phyloP scores from a whole-genome alignment of 2,888 invertebrate genomes.

The Eulithis prunata region DNA sequence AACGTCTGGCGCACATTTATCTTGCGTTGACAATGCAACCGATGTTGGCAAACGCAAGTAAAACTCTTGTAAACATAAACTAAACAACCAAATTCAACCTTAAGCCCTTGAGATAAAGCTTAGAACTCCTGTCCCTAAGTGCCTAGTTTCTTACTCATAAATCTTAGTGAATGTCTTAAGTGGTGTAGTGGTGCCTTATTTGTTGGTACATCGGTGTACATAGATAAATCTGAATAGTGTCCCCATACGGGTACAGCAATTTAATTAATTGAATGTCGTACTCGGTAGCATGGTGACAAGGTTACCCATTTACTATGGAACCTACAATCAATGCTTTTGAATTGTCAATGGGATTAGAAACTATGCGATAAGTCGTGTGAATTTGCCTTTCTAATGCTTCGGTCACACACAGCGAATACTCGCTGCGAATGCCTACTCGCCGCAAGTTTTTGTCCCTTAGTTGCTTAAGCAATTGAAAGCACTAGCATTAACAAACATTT shows the following conservation, averaged over 20 bases:
- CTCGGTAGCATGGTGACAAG: conserved; percentile 32
- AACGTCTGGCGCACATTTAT: conserved; percentile 67
- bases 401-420: no score
- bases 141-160: conserved; percentile 54
- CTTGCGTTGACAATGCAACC: conserved; percentile 67
- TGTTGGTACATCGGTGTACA: conserved; percentile 52
- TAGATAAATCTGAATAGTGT: conserved; percentile 49
- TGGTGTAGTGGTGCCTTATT: conserved; percentile 56
- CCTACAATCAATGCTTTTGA: conserved; percentile 20
- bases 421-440: no score
- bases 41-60: conserved; percentile 59
- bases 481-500: no score
- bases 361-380: not conserved
- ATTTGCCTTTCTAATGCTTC: not conserved
- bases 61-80: conserved; percentile 52
- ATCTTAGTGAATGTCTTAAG: conserved; percentile 61
- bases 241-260: conserved; percentile 42
- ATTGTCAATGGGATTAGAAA: conserved; percentile 11
- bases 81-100: conserved; percentile 45
- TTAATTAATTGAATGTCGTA: conserved; percentile 43
- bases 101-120: conserved; percentile 46
- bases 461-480: no score
- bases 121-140: conserved; percentile 35
- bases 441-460: no score
- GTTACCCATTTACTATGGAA: conserved; percentile 25